These are phyloP conservation scores for Sitta europaea DNA, from an alignment of 2,113 vertebrate genomes.

Conservation along the genomic window DNA sequence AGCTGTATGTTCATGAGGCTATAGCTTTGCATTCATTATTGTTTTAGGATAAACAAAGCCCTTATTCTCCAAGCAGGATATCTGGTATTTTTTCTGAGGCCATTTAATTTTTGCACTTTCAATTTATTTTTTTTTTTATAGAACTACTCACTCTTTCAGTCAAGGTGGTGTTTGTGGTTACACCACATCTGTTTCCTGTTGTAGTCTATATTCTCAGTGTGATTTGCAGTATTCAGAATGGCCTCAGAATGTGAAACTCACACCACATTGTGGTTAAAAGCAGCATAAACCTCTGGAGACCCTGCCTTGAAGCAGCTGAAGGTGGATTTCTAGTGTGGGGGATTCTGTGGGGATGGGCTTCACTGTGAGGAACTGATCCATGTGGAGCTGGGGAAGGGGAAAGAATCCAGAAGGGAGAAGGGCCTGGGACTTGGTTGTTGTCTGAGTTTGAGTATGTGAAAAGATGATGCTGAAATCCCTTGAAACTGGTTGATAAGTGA, in stretches of 20 bases:
- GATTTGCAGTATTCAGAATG: constrained; percentile 78
- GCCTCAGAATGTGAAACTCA: constrained; percentile 77
- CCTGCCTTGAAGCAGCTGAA: constrained; percentile 54
- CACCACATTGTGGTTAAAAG: constrained; percentile 73
- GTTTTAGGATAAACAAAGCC: neutral
- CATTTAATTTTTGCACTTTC: neutral
- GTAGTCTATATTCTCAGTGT: constrained; percentile 72
- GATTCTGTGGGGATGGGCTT: neutral
- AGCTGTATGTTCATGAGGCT: neutral
- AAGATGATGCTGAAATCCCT: neutral
- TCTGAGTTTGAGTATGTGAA: neutral
- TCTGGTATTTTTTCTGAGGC: neutral
- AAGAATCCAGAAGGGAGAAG: neutral
- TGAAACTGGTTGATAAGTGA: neutral
- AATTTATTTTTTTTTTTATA: neutral
- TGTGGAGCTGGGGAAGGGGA: constrained; percentile 1
- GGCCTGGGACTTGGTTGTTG: neutral
- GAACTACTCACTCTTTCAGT: neutral
- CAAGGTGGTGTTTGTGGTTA: constrained; percentile 65
- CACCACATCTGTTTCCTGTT: constrained; percentile 82
- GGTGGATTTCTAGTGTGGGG: neutral
- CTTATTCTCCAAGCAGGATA: neutral
- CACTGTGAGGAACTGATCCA: constrained; percentile 14
- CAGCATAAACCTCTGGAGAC: constrained; percentile 67
- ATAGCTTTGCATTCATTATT: neutral